Evolutionary conservation across 1,140 invertebrate species (phyloP), one percentile per base, ranked within the genome.

Genomic region (Microplitis demolitor): DNA sequence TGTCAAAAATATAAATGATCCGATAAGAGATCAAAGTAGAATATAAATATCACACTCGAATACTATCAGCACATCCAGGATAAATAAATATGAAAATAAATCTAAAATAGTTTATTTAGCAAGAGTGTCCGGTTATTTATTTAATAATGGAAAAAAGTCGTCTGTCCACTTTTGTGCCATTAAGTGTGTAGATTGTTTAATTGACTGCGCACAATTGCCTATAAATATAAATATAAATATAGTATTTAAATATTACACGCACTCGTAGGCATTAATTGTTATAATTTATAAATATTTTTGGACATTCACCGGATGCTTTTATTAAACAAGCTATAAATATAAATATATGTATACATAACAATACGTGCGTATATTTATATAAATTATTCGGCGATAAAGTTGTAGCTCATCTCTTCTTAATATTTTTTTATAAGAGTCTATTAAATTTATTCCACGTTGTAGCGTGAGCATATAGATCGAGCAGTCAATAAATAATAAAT

Each of bases 381-480:
- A 70, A 64, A 60, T 60, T 45, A 66, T 56, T 78, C 75, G 74
- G 66, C 76, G 64, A 73, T 33, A 76, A 73, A 78, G 82, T 82
- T 70, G 78, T 84, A 85, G 74, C 78, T 80, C 70, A 79, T 77
- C 77, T 80, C 73, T 80, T 67, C 78, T 79, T 76, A 80, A 80
- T 85, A 87, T 87, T 87, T 86, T 82, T 87, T 85, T 87, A 85
- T 84, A 85, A 83, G 76, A 73, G 63, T 74, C 78, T 58, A 24
- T 24, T 78, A 45, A 45, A 45, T 9, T 9, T 78, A 78, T 64
- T 74, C 63, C 79, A 73, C 74, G 74, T 82, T 75, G 78, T 77
- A 76, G 75, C 76, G 78, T 73, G 78, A 81, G 75, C 78, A 78
- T 80, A 74, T 73, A 78, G 66, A 72, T 66, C 61, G 61, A 66